Conservation (phyloP, 2,113 vertebrate species). For the Perca fluviatilis region DNA sequence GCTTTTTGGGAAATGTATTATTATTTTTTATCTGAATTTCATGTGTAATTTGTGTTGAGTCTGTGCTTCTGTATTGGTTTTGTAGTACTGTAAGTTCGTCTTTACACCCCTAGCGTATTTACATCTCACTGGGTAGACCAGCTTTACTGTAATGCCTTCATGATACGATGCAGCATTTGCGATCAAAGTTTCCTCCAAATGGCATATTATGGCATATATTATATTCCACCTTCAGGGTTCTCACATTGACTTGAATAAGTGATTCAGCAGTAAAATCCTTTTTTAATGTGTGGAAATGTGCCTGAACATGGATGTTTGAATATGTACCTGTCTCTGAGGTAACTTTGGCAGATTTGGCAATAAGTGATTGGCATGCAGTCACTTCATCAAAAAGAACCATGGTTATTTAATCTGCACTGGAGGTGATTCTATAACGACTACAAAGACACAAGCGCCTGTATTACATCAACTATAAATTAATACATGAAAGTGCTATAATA, state of each 20-base stretch:
- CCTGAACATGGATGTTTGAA: conserved; percentile 11
- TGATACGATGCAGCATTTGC: neutral
- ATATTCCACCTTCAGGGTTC: conserved; percentile 18
- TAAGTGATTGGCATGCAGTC: neutral
- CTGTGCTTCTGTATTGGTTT: neutral
- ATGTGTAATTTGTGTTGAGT: neutral
- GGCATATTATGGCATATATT: conserved; percentile 21
- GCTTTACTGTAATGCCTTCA: neutral
- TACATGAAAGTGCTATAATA: conserved; percentile 2
- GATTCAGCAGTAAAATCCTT: conserved; percentile 5
- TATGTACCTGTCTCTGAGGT: conserved; percentile 7
- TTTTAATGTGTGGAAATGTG: conserved; percentile 13
- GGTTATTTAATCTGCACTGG: conserved; percentile 3
- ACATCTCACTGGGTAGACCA: neutral
- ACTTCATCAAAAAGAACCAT: neutral
- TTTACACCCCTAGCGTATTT: neutral
- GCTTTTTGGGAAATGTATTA: neutral
- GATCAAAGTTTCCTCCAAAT: conserved; percentile 32
- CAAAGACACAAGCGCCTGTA: neutral
- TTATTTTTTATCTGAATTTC: neutral
- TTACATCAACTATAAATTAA: neutral
- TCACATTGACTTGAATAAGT: conserved; percentile 5
- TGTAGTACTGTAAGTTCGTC: neutral
- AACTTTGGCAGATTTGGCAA: neutral
- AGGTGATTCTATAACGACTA: neutral